These are phyloP conservation scores for Drosophila aldrichi DNA, from an alignment of 2,888 invertebrate genomes.

Conservation along the genomic window DNA sequence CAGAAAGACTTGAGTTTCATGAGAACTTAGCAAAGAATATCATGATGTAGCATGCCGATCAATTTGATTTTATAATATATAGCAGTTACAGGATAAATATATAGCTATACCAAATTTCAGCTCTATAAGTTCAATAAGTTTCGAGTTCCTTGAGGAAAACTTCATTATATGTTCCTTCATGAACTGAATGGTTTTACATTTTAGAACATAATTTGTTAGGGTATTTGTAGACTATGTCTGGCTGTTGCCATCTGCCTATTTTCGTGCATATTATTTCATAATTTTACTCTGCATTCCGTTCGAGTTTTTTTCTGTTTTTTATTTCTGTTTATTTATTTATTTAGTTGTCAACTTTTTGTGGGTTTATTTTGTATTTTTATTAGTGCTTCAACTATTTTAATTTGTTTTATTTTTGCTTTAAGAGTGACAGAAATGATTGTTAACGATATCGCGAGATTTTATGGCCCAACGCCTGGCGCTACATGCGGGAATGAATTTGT, in stretches of 20 bases:
- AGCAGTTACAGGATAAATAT: not conserved
- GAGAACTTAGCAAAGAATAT: no score
- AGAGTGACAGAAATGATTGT: slow-evolving; percentile 75
- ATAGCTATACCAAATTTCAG: not conserved
- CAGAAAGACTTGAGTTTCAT: not conserved
- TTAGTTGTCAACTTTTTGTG: slow-evolving; percentile 28
- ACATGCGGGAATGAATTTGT: slow-evolving; percentile 23
- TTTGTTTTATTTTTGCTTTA: slow-evolving; percentile 69
- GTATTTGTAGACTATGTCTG: slow-evolving; percentile 18
- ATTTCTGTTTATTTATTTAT: slow-evolving; percentile 32
- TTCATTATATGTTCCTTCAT: not conserved
- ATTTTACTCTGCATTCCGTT: slow-evolving; percentile 37
- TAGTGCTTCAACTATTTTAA: slow-evolving; percentile 68
- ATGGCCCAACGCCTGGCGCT: slow-evolving; percentile 59
- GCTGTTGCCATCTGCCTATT: slow-evolving; percentile 66
- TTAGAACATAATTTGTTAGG: not conserved
- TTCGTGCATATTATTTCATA: slow-evolving; percentile 70
- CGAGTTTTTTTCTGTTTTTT: not conserved
- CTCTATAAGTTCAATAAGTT: no score
- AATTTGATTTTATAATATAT: not conserved
- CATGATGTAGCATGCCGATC: no score
- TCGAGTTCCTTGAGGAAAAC: not conserved
- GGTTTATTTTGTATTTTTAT: slow-evolving; percentile 25
- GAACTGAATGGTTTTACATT: not conserved
- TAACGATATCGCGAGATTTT: slow-evolving; percentile 68